These are phyloP conservation scores for Tonatia bakeri DNA, from an alignment of 2,113 vertebrate genomes.

Conservation along the genomic window DNA sequence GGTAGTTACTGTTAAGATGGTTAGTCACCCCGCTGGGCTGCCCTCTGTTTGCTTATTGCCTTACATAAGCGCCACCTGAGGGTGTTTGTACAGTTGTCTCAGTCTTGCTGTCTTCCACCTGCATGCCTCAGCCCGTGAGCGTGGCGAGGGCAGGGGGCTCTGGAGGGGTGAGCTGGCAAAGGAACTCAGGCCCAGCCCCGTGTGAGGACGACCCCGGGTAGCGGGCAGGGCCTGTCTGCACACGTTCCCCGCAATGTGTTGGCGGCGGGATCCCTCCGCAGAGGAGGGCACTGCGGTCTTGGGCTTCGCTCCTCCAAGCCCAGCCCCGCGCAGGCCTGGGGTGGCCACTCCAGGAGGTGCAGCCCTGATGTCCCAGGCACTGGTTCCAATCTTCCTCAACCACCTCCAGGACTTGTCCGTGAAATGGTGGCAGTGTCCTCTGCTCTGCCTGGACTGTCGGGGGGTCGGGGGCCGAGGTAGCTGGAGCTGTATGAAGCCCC, in stretches of 20 bases:
- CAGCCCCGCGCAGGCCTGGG: background rate
- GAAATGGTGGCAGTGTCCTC: background rate
- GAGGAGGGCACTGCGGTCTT: background rate
- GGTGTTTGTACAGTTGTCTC: background rate
- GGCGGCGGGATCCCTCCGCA: background rate
- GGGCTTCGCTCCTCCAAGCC: background rate
- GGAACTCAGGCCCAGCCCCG: background rate
- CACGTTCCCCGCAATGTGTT: fast-evolving
- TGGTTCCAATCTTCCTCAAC: background rate
- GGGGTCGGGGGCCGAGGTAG: background rate
- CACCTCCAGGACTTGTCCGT: background rate
- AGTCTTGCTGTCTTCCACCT: background rate
- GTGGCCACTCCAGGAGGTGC: fast-evolving
- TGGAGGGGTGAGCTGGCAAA: background rate
- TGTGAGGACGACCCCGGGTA: background rate
- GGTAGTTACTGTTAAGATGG: background rate
- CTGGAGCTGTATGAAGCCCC: background rate
- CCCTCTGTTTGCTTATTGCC: background rate
- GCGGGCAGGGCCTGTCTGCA: background rate
- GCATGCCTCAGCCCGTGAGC: constrained; percentile 23
- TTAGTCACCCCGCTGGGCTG: background rate
- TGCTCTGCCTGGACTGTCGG: background rate
- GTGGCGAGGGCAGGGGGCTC: background rate
- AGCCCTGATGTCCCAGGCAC: background rate
- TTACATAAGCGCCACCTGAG: background rate